Percentiles rank a stretch among this genome's conserved stretches.
These are phyloP conservation scores for Anas bernieri DNA, from an alignment of 2,797 vertebrate genomes.

Conservation along the genomic window DNA sequence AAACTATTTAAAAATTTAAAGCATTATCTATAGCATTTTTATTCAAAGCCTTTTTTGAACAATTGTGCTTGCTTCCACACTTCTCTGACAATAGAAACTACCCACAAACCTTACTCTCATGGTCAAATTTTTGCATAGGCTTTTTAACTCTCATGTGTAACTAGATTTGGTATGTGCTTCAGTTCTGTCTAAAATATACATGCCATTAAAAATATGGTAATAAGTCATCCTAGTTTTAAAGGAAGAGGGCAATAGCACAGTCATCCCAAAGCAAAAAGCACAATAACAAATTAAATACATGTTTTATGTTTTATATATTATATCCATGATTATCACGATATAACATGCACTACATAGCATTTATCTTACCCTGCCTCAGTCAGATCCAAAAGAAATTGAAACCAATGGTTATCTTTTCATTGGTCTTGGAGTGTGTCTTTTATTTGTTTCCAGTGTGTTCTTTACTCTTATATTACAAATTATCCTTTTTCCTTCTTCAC, in stretches of 20 bases:
- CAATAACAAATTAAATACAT: neutral
- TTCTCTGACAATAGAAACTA: constrained; percentile 13
- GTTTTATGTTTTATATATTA: neutral
- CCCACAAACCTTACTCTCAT: neutral
- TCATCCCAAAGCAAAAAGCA: neutral
- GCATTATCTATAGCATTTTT: constrained; percentile 67
- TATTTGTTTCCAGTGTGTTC: neutral
- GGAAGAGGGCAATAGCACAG: neutral
- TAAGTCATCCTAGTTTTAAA: neutral
- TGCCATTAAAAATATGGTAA: neutral
- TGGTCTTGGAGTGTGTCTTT: neutral
- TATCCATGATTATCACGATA: neutral
- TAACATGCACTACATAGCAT: neutral
- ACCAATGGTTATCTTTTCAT: neutral
- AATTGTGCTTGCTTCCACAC: constrained; percentile 52
- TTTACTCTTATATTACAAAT: neutral
- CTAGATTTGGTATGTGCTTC: neutral
- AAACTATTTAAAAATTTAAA: constrained; percentile 75
- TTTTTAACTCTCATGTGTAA: neutral
- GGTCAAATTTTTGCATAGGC: neutral
- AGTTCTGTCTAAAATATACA: neutral
- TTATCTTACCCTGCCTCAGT: neutral
- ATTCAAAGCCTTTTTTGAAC: constrained; percentile 72
- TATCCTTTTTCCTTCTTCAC: fast-evolving
- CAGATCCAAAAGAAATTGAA: neutral